Evolutionary conservation across 2,888 invertebrate genomes (phyloP), one percentile per base, ranked within the genome.

Genomic region (Pseudococcus viburni): DNA sequence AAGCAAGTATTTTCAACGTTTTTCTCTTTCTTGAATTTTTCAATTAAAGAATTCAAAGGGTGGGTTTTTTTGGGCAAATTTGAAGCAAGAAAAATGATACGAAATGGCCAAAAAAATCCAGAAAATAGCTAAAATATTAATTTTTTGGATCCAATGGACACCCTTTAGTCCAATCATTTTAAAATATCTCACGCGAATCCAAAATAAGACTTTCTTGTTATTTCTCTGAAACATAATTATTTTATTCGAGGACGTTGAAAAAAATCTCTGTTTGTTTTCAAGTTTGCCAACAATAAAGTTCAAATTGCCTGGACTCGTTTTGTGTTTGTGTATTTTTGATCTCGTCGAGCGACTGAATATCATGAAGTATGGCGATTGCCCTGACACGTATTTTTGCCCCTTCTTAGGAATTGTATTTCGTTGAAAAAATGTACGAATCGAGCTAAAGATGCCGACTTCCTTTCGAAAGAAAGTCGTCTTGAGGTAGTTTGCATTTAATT

Each of bases 321-420:
- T 6, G 42, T 42, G 6, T 42, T 42, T 42, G 42, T 73, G 5
- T 73, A 73, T 39, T 33, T 73, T 73, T 33, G 73, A 33, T 73
- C 73, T 73, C 33, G 73, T 73, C 33, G 33, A 73, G 17, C 73
- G 17, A 73, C 73, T 64, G 51, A 51, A 51, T n/a, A n/a, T 8
- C n/a, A 59, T 8, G 7, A 33, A 15, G 2, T 73, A 33, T 73
- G 73, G 9, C 73, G 73, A 12, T 73, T 73, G 33, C 73, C 73
- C 15, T 73, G 73, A 73, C 73, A 73, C 73, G 73, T 73, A 73
- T 73, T 73, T 26, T 33, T 73, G 0, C 55, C 55, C n/a, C n/a
- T 55, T n/a, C 6, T 1, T 17, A 11, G 15, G 3, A 5, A n/a
- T n/a, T n/a, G 12, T 55, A 7, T 55, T 55, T 55, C n/a, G 17